Conservation (phyloP, 2,797 vertebrate species). For the Euthynnus affinis region DNA sequence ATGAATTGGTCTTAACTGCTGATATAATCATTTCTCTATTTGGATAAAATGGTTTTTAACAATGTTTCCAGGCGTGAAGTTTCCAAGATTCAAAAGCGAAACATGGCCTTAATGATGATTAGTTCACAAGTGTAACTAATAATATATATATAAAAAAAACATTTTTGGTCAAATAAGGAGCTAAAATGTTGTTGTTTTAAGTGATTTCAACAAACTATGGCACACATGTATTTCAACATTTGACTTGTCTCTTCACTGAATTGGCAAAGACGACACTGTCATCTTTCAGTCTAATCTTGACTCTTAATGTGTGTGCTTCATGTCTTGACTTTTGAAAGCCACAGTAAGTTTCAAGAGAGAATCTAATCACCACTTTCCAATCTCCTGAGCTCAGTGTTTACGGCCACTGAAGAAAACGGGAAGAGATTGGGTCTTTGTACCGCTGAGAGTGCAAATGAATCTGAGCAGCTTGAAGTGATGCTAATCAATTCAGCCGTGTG, state of each 20-base stretch:
- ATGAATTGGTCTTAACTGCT: too few species aligned
- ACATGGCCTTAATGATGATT: neutral
- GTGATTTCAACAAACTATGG: neutral
- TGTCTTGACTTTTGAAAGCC: slow-evolving; percentile 40
- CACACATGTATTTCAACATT: neutral
- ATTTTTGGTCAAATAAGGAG: too few species aligned
- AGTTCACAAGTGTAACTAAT: neutral
- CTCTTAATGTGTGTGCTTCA: neutral
- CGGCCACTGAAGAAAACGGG: slow-evolving; percentile 2
- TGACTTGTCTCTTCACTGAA: neutral
- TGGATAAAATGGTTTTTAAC: slow-evolving; percentile 11
- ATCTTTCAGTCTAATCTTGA: neutral
- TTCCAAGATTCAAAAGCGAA: slow-evolving; percentile 11
- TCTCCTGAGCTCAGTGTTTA: slow-evolving; percentile 30
- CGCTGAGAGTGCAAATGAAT: slow-evolving; percentile 41
- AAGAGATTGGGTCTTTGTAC: slow-evolving; percentile 7
- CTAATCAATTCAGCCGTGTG: slow-evolving; percentile 39
- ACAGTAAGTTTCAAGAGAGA: slow-evolving; percentile 42
- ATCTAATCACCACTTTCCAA: slow-evolving; percentile 41
- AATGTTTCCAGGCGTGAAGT: neutral
- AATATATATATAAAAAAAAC: too few species aligned
- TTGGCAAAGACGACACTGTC: neutral
- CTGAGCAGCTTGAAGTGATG: slow-evolving; percentile 43
- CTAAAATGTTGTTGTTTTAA: too few species aligned
- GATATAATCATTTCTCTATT: too few species aligned